Base-by-base conservation (phyloP, 2,888 invertebrate species). In the Agrotis exclamationis region DNA sequence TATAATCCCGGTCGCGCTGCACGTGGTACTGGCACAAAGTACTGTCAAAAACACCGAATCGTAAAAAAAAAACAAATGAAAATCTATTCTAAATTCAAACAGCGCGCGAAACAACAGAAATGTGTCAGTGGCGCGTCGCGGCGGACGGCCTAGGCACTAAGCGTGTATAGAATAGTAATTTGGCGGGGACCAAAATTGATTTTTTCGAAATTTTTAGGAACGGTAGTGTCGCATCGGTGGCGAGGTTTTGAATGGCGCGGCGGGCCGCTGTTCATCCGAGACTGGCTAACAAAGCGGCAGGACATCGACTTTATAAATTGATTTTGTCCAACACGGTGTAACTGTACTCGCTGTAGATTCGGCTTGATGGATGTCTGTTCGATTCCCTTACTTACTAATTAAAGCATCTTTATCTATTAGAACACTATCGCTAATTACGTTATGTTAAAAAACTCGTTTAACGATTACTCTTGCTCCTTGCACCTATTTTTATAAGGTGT, bases 281-380 rank as follows among this genome's bases (percentile, higher is more conserved):
- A 94, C 94, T 94, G 94, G 88, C 93, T 88, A 90, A 89, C 91
- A 88, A 89, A 87, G 89, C 89, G 90, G 85, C 94, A 95, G 96
- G 95, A 95, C 95, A 94, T 94, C 95, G 93, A 95, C 95, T 96
- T 95, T 95, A 94, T 95, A 95, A 93, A 94, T 95, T 94, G 91
- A 93, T 91, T 94, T 94, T 91, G 94, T 91, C 92, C 93, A 94
- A 91, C 90, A 87, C 89, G 85, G 82, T 87, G 90, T 95, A 95
- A 96, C 95, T 94, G 95, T 95, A 92, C 84, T 71, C 68, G 72
- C 51, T 62, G 63, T 76, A 80, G 80, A 84, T 89, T 89, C 82
- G 87, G 83, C 77, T 85, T 88, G 83, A 84, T 74, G 44, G 50
- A 47, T 48, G 67, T 73, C 78, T 86, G 74, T 80, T 84, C 79